Evolutionary conservation across 2,797 vertebrate genomes (phyloP).

Genomic region (Dipus sagitta): DNA sequence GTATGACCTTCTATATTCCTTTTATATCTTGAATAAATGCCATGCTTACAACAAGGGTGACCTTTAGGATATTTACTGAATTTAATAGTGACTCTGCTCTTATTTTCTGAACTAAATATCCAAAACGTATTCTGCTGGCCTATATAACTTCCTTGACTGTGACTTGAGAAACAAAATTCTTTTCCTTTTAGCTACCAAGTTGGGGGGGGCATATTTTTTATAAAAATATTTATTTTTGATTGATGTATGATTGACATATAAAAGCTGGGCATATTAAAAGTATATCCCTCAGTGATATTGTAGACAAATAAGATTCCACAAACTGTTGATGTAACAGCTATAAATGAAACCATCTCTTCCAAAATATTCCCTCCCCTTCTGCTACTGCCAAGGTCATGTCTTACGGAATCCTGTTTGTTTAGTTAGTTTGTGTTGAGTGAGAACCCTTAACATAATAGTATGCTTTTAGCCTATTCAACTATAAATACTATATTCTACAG

Average conservation of each 20-base stretch:
- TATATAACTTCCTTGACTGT: background rate
- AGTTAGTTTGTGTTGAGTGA: background rate
- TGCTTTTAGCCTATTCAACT: background rate
- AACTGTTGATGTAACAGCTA: accelerated
- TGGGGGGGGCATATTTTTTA: background rate
- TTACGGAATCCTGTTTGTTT: background rate
- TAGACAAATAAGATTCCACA: too few relatives aligned
- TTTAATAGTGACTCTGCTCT: background rate
- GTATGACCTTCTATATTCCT: background rate
- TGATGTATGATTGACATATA: background rate
- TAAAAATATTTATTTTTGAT: background rate
- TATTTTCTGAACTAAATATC: background rate
- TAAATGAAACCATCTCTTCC: background rate
- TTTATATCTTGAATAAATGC: background rate
- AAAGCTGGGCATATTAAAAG: background rate
- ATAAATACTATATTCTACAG: background rate
- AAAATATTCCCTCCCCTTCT: background rate
- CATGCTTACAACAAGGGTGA: background rate
- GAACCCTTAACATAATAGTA: background rate
- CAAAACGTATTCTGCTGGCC: background rate
- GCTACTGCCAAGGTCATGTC: accelerated
- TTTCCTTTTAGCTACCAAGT: background rate
- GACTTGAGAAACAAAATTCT: background rate
- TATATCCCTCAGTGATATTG: background rate
- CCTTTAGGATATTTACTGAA: background rate